phyloP scores from a whole-genome alignment of 2,113 vertebrate genomes.

The Mustelus asterias region DNA sequence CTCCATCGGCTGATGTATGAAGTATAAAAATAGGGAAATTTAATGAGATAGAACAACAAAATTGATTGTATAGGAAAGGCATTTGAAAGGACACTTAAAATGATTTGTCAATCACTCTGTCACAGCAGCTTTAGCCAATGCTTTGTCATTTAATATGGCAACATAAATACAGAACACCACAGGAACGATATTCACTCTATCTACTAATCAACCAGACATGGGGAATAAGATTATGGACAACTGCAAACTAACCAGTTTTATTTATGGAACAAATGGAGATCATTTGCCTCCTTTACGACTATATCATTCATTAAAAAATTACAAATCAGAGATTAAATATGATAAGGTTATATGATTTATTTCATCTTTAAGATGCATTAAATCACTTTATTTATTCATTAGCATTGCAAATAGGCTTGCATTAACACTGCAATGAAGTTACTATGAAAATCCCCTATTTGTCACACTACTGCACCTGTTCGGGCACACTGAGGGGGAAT shows the following conservation, averaged over 20 bases:
- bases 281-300: not conserved
- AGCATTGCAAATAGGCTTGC: no score
- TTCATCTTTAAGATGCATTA: not conserved
- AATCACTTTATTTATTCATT: not conserved
- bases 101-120: conserved; percentile 51
- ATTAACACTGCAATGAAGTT: no score
- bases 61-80: conserved; percentile 50
- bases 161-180: conserved; percentile 40
- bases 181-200: not conserved
- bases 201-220: not conserved
- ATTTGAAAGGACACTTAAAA: conserved; percentile 47
- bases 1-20: conserved; percentile 46
- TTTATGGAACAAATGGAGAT: not conserved
- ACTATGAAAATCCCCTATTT: no score
- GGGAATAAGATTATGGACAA: not conserved
- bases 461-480: no score
- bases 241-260: not conserved
- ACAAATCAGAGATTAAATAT: not conserved
- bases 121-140: conserved; percentile 44
- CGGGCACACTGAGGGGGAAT: no score
- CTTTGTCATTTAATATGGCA: conserved; percentile 47
- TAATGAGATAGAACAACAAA: conserved; percentile 55
- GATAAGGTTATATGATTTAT: not conserved
- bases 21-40: conserved; percentile 48
- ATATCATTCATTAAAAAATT: not conserved